phyloP scores from a whole-genome alignment of 2,888 invertebrate genomes.

The Atethmia centrago region DNA sequence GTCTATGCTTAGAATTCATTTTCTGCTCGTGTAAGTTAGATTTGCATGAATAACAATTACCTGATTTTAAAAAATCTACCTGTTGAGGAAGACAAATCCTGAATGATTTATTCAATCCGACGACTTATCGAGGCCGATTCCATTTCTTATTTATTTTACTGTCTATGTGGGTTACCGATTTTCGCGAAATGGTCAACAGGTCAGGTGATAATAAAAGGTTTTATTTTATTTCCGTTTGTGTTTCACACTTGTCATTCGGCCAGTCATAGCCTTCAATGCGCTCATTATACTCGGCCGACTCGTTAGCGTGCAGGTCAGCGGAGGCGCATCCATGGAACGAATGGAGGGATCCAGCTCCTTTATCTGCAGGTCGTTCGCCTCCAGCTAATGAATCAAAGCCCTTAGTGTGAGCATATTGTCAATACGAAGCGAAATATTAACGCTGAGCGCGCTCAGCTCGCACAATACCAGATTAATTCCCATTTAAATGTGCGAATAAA shows the following conservation, averaged over 20 bases:
- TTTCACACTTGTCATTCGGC: slow-evolving; percentile 74
- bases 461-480: slow-evolving; percentile 87
- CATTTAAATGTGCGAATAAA: slow-evolving; percentile 87
- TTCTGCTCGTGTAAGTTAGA: slow-evolving; percentile 87
- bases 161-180: slow-evolving; percentile 82
- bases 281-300: slow-evolving; percentile 86
- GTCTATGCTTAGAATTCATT: slow-evolving; percentile 85
- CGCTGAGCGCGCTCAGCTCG: slow-evolving; percentile 75
- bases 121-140: slow-evolving; percentile 81
- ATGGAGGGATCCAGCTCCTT: slow-evolving; percentile 85
- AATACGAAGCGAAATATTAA: slow-evolving; percentile 87
- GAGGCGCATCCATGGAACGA: slow-evolving; percentile 85
- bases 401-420: slow-evolving; percentile 85
- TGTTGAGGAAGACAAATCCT: slow-evolving; percentile 85
- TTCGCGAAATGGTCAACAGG: slow-evolving; percentile 73
- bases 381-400: slow-evolving; percentile 88
- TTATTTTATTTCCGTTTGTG: slow-evolving; percentile 73
- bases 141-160: slow-evolving; percentile 79
- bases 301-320: slow-evolving; percentile 86
- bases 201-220: slow-evolving; percentile 74
- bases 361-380: slow-evolving; percentile 87
- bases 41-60: slow-evolving; percentile 88
- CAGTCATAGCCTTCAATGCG: slow-evolving; percentile 84
- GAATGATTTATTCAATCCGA: slow-evolving; percentile 84
- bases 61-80: slow-evolving; percentile 87